Conservation (phyloP, 1,140 invertebrate species). For the Panulirus ornatus region DNA sequence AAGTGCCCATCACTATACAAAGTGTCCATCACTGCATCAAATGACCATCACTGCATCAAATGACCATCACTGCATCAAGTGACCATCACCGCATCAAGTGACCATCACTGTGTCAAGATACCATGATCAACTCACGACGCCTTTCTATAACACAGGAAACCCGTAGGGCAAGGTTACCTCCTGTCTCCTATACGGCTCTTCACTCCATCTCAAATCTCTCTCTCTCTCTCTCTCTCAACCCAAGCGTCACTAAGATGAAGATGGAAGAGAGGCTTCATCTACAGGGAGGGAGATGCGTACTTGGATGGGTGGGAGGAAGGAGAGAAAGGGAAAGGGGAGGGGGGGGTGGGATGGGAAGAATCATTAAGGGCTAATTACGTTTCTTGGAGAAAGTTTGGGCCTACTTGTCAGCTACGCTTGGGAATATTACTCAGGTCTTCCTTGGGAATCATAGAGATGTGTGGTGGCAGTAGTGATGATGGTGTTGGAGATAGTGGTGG, state of each 20-base stretch:
- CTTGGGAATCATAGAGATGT: no score
- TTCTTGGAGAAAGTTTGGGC: neutral
- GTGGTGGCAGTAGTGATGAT: neutral
- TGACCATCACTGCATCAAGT: no score
- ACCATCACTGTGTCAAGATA: no score
- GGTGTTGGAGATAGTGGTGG: neutral
- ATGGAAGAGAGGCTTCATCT: neutral
- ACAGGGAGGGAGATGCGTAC: neutral
- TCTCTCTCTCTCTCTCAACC: no score
- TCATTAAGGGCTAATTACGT: conserved; percentile 16
- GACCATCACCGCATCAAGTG: no score
- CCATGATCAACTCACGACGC: no score
- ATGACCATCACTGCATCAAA: no score
- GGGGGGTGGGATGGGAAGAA: neutral
- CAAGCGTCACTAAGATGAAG: neutral
- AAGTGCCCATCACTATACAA: no score
- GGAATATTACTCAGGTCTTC: conserved; percentile 7
- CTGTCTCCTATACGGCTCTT: neutral
- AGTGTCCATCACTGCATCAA: no score
- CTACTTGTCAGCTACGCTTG: neutral
- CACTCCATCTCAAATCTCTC: neutral
- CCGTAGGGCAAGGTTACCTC: no score
- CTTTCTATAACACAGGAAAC: no score
- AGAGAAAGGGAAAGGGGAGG: neutral
- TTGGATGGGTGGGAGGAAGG: neutral